Percentiles rank a stretch among this genome's conserved stretches.
phyloP scores from a whole-genome alignment of 2,797 vertebrate genomes.

The Danio choprae region DNA sequence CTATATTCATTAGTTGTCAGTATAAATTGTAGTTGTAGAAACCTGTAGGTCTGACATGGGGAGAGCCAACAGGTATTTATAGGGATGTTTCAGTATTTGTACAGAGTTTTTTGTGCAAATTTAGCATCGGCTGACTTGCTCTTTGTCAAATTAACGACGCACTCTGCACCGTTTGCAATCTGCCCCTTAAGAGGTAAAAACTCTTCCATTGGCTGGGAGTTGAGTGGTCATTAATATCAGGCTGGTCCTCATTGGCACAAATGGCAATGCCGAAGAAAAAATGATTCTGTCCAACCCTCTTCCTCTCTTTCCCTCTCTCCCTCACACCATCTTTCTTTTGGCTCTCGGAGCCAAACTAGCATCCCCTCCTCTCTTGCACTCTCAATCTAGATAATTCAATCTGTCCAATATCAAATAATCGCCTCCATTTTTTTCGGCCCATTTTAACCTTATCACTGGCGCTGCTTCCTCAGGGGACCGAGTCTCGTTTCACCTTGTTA shows the following conservation, averaged over 20 bases:
- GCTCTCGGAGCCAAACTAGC: constrained; percentile 64
- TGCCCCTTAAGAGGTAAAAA: constrained; percentile 35
- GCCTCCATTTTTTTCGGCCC: constrained; percentile 68
- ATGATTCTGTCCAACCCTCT: constrained; percentile 43
- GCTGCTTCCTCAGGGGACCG: constrained; percentile 67
- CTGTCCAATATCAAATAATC: constrained; percentile 79
- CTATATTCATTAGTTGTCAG: constrained; percentile 71
- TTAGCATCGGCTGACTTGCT: constrained; percentile 11
- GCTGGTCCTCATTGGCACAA: constrained; percentile 48
- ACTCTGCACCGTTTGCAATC: constrained; percentile 21
- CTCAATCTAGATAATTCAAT: constrained; percentile 74
- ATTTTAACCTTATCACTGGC: constrained; percentile 75
- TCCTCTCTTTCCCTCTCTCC: constrained; percentile 39
- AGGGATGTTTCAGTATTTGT: not conserved
- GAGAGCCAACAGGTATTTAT: constrained; percentile 29
- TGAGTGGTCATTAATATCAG: constrained; percentile 62
- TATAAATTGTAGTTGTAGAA: constrained; percentile 72
- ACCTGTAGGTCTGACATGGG: constrained; percentile 29
- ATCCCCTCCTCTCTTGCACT: constrained; percentile 41
- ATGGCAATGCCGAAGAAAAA: constrained; percentile 48
- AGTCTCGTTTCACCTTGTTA: constrained; percentile 69
- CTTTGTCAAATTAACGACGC: constrained; percentile 33
- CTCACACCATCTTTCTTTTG: constrained; percentile 62
- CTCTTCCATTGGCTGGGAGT: constrained; percentile 17
- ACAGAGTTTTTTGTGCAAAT: constrained; percentile 28